Evolutionary conservation across 2,888 invertebrate species (phyloP), one percentile per base, ranked within the genome.

Genomic region (Drosophila mettleri): DNA sequence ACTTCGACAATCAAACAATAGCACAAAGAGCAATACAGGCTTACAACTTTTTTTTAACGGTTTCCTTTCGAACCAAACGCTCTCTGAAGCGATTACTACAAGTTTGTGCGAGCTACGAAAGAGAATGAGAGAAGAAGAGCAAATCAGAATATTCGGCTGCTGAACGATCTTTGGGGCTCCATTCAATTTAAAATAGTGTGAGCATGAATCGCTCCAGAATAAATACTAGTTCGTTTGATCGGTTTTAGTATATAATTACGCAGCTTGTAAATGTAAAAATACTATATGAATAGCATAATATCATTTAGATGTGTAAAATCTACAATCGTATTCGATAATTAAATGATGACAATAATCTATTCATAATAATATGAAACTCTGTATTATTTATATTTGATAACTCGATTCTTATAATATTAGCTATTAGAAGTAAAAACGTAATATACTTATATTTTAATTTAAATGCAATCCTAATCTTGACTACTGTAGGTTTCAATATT

Each of bases 41-140:
- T 46, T 60, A 27, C 24, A 63, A 58, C 60, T 63, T 62, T 74
- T 62, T 74, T 79, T 73, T 75, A 79, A 68, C 78, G 66, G 73
- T 39, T 58, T 62, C 75, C 60, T 52, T 57, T 41, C 46, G 33
- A 57, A n/a, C 31, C 10, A 18, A 6, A 36, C 58, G 14, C 61
- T 67, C 58, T 62, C 45, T 20, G 33, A 16, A 36, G 14, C 38
- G 46, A 34, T 1, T 12, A 5, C 27, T 27, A 4, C 24, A 49
- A 24, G 54, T 31, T 33, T 33, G 8, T 22, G 39, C 29, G 33
- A 27, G 27, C 39, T 38, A 18, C 31, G 33, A 31, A 55, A 38
- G 41, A 57, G 34, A 49, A 12, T 36, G 39, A 20, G 8, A 31
- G 22, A 22, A 24, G 9, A n/a, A 49, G 48, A 62, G 29, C 29